phyloP scores from a whole-genome alignment of 2,797 vertebrate species.

The Bothrops alternatus region DNA sequence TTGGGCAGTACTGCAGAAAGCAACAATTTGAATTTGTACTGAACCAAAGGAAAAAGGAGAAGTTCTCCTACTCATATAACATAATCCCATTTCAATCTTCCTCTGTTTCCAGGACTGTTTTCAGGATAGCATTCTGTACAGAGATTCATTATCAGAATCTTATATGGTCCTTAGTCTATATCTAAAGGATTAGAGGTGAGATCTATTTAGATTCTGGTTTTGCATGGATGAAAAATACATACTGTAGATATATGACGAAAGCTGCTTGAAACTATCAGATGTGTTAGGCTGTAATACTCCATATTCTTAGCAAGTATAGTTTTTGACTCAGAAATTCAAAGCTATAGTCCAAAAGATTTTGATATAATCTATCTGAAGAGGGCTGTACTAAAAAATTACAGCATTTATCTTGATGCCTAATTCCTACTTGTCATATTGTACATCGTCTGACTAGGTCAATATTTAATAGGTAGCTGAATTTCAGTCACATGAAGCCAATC shows the following conservation, averaged over 20 bases:
- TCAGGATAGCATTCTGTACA: background rate
- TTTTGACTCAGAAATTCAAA: background rate
- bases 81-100: background rate
- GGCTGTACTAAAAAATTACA: background rate
- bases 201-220: background rate
- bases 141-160: background rate
- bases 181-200: background rate
- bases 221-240: background rate
- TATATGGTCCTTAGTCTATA: background rate
- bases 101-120: background rate
- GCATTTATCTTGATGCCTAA: background rate
- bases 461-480: background rate
- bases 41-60: background rate
- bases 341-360: background rate
- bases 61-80: no score
- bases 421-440: background rate
- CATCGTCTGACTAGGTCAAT: background rate
- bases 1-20: background rate
- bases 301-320: background rate
- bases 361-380: background rate
- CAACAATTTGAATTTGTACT: background rate
- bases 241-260: background rate
- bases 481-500: background rate
- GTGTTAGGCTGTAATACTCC: background rate
- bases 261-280: background rate